Base-by-base conservation (phyloP, 2,113 vertebrate genomes). In the Daboia siamensis region DNA sequence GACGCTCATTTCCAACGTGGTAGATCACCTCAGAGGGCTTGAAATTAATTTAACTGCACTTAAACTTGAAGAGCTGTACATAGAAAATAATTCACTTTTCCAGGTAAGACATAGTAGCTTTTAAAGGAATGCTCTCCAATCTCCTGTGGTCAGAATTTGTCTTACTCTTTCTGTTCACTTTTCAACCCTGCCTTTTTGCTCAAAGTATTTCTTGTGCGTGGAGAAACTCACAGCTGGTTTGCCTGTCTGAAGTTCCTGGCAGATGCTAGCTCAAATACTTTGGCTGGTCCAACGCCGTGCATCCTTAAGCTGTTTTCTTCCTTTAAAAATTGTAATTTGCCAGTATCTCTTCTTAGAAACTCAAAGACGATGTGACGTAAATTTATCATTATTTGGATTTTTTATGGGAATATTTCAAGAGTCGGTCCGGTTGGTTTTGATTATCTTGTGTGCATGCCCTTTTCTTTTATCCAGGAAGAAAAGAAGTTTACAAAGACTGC, bases 21-120 rank as follows among this genome's bases (percentile, higher is more conserved):
- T 98, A 95, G 98, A 99, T 96, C 97, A 98, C 91, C 97, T 99
- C 96, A 98, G 97, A 97, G 98, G 97, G 95, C 98, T 99, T 95
- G 99, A 99, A 97, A 96, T 96, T 21, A 96, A 94, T 94, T 95
- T 99, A 54, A 97, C 98, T 87, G 98, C 98, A 97, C 97, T 99
- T 94, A 99, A 99, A 97, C 97, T 99, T 97, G 98, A 98, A 96
- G 97, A 97, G 95, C 96, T 99, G 94, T 98, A 97, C 91, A 95
- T 99, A 97, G 98, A 99, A 94, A 98, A 98, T 93, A 93, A 96
- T 95, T 96, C 97, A 86, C 95, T 98, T 95, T 97, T 97, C 87
- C 97, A 95, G 98, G 98, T 98, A 96, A 97, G 97, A 96, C 46
- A 86, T 24, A 4, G 8, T 15, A 20, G 80, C 23, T 54, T 69